phyloP scores from a whole-genome alignment of 2,888 invertebrate genomes.

The Laothoe populi region DNA sequence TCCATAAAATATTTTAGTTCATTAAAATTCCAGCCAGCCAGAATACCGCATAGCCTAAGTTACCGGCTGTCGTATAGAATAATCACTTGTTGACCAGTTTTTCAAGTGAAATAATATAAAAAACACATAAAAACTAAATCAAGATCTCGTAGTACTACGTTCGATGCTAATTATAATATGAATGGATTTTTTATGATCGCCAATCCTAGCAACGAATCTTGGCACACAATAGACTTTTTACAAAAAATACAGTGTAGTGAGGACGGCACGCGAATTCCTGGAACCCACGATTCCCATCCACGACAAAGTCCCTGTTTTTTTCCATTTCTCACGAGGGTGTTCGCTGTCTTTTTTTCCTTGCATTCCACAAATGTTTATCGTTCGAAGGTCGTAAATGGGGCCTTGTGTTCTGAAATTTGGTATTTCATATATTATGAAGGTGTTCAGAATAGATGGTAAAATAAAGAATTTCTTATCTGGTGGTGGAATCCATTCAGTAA shows the following conservation, averaged over 20 bases:
- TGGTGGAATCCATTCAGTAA: neutral
- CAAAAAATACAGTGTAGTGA: constrained; percentile 54
- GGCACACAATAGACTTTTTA: constrained; percentile 33
- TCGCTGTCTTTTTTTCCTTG: constrained; percentile 58
- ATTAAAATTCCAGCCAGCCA: neutral
- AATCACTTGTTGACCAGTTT: neutral
- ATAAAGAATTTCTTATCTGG: constrained; percentile 2
- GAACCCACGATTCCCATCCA: constrained; percentile 77
- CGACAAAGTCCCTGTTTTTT: constrained; percentile 65
- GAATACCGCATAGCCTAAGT: neutral
- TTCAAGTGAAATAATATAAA: constrained; percentile 15
- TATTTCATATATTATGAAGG: constrained; percentile 38
- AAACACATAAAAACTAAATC: constrained; percentile 13
- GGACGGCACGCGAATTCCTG: constrained; percentile 81
- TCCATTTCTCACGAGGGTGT: constrained; percentile 74
- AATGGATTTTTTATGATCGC: constrained; percentile 18
- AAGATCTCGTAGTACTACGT: constrained; percentile 22
- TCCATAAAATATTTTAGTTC: neutral
- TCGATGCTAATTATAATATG: constrained; percentile 22
- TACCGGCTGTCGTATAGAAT: neutral
- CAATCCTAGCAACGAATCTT: constrained; percentile 16
- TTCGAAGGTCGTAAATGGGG: constrained; percentile 63
- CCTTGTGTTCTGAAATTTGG: constrained; percentile 44
- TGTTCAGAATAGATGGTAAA: constrained; percentile 23
- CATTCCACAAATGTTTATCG: constrained; percentile 78